Evolutionary conservation across 1,140 invertebrate genomes (phyloP), one percentile per base, ranked within the genome.

Genomic region (Centruroides vittatus): DNA sequence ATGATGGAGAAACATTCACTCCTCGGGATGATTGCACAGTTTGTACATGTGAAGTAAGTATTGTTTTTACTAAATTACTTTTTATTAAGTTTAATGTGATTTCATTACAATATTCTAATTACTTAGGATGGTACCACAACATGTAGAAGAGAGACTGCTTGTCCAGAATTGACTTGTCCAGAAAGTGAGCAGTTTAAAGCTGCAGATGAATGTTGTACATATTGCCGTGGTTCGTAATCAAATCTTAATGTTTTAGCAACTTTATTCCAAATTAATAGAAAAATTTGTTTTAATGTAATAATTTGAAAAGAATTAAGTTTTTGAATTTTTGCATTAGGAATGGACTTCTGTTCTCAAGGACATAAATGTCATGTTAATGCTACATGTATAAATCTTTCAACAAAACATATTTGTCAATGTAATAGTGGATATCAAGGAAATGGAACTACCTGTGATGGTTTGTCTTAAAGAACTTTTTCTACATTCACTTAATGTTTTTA

Each of bases 141-240:
- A 66, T 93, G 89, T 74, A 76, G 80, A 48, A 79, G 80, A 63
- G 80, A 85, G 65, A 82, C 78, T 8, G 80, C 78, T 58, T 94
- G 90, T 77, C 89, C 89, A 35, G 75, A 79, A 64, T 77, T 93
- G 60, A 79, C 83, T n/a, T 94, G 90, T 79, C 82, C 85, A 57
- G 74, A 78, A 35, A 78, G 80, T 49, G 80, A 89, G 69, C 86
- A 88, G 73, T 83, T 92, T 67, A 81, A 81, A 66, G 84, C 88
- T 49, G 82, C 84, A 35, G 87, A 84, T 57, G 84, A 92, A 72
- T 94, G 90, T 74, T 94, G 89, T 77, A 89, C 88, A 73, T 88
- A 89, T 71, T 94, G 90, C 75, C 84, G 83, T 78, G 89, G 89
- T 91, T 79, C 4, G 35, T 12, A 23, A 34, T 55, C 49, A 5